Evolutionary conservation across 2,113 vertebrate species (phyloP), one percentile per base, ranked within the genome.

Genomic region (Lampris incognitus): DNA sequence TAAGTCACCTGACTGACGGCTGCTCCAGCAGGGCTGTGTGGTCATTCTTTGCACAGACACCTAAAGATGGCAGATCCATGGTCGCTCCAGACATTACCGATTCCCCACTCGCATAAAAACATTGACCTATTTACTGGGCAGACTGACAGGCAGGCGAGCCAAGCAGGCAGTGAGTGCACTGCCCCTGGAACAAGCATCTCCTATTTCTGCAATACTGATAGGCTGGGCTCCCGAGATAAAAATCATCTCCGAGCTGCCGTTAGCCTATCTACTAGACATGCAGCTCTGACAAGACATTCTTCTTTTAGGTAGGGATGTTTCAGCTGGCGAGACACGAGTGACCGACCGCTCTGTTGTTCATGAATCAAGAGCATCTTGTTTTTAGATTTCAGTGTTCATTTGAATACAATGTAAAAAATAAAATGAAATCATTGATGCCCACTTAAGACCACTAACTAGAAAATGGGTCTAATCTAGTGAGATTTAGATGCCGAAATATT

Each of bases 61-160:
- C 54, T 68, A 76, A 84, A 84, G 79, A 84, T 61, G 72, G 74
- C 74, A 80, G 50, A 83, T 76, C 76, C 61, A 74, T 7, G 66
- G 80, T 81, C 56, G 71, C 69, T n/a, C 60, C 74, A 85, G 86
- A 88, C 76, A 72, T 73, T 52, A 81, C 75, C 42, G 80, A 87
- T 84, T 84, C 84, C 76, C 85, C 62, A 39, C 80, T 84, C 68
- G 72, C 85, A 85, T 87, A 86, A 85, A 24, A 89, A 88, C 85
- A 85, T 75, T 90, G 89, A 93, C 91, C 92, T 90, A 91, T 91
- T 92, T 92, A 89, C 75, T 75, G 69, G 61, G 74, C 67, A 77
- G 82, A 69, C 78, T 58, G 76, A 84, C 79, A 63, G 76, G 44
- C 77, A 81, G 76, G 64, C 46, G 73, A 55, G 52, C 74, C 46